Conservation (phyloP, 1,140 invertebrate genomes). For the Philopotamus ludificatus region DNA sequence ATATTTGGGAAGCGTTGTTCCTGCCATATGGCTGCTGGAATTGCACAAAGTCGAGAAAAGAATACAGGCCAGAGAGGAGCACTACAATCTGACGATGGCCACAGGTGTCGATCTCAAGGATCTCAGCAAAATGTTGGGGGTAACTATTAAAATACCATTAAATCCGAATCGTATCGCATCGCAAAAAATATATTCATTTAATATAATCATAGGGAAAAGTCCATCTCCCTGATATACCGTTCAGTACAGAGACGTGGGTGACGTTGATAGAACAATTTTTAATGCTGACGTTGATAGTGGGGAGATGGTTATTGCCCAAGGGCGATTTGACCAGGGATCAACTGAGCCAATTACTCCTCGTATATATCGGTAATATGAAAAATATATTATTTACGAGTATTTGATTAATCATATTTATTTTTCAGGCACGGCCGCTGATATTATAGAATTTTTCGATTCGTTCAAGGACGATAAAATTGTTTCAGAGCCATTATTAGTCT, state of each 20-base stretch:
- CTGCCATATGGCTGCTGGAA: constrained; percentile 82
- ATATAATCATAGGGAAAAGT: constrained; percentile 47
- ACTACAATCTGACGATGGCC: constrained; percentile 56
- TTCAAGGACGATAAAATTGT: constrained; percentile 85
- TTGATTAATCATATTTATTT: neutral
- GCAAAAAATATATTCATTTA: too few species aligned
- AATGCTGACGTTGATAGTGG: constrained; percentile 84
- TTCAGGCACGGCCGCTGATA: constrained; percentile 83
- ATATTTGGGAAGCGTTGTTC: constrained; percentile 77
- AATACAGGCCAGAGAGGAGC: constrained; percentile 56
- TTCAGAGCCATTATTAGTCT: constrained; percentile 69
- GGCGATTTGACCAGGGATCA: constrained; percentile 88
- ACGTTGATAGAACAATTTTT: constrained; percentile 86
- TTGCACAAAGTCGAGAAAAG: constrained; percentile 75
- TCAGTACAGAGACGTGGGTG: constrained; percentile 78
- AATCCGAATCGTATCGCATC: too few species aligned
- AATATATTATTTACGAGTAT: constrained; percentile 6
- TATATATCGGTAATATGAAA: constrained; percentile 66
- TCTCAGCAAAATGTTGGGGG: constrained; percentile 59
- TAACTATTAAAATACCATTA: constrained; percentile 44
- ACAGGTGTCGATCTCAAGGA: constrained; percentile 56
- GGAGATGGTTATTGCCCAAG: constrained; percentile 85
- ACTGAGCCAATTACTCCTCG: constrained; percentile 85
- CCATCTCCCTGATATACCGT: constrained; percentile 62
- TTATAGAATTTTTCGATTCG: constrained; percentile 95